phyloP scores from a whole-genome alignment of 2,888 invertebrate genomes.

The Amphipyra berbera region DNA sequence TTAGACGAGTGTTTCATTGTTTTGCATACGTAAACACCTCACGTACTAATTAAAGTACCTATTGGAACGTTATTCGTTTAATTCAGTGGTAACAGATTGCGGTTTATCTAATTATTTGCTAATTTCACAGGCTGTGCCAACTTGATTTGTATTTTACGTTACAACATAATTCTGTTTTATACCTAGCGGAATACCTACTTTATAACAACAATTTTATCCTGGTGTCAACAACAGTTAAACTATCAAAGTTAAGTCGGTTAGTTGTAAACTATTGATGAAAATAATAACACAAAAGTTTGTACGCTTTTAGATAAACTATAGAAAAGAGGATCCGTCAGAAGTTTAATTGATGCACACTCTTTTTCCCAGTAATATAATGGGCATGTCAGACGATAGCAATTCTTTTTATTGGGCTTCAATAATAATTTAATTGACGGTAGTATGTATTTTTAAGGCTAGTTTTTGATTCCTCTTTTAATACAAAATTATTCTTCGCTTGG shows the following conservation, averaged over 20 bases:
- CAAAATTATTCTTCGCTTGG: neutral
- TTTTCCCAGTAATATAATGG: constrained; percentile 7
- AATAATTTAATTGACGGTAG: neutral
- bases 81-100: constrained; percentile 61
- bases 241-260: constrained; percentile 26
- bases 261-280: constrained; percentile 49
- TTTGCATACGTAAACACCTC: constrained; percentile 21
- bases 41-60: constrained; percentile 38
- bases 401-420: constrained; percentile 1
- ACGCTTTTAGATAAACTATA: constrained; percentile 20
- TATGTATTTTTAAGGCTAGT: neutral
- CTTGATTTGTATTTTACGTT: constrained; percentile 58
- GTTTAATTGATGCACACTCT: constrained; percentile 9
- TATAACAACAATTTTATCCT: constrained; percentile 28
- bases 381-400: neutral
- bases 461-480: neutral
- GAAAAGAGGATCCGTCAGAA: constrained; percentile 18
- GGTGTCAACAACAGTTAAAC: constrained; percentile 32
- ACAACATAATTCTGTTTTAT: constrained; percentile 34
- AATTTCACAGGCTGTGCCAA: constrained; percentile 62
- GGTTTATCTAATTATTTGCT: constrained; percentile 64
- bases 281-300: constrained; percentile 33
- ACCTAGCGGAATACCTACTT: constrained; percentile 23
- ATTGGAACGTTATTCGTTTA: constrained; percentile 50
- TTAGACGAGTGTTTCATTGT: constrained; percentile 18